Base-by-base conservation (phyloP, 2,113 vertebrate species). In the Channa argus region DNA sequence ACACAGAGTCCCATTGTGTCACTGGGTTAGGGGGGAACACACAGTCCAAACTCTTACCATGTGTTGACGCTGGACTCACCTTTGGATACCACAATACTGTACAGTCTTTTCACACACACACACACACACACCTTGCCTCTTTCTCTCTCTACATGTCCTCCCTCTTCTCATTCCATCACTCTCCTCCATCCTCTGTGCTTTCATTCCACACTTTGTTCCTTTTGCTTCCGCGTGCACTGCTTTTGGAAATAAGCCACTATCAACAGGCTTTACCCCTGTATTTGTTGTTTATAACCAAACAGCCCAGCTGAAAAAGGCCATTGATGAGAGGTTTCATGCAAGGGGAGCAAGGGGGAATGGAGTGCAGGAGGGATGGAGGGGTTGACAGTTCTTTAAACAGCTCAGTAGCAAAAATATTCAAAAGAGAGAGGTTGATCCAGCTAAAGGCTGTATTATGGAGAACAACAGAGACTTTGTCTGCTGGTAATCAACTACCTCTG, bases 1-100 rank as follows among this genome's bases (percentile, higher is more conserved):
- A 87, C 82, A 94, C 89, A 94, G 92, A 93, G 91, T 68, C 74
- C 78, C 92, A 90, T 94, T 94, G 93, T 94, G 86, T 84, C 69
- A 63, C 61, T 50, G 67, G 78, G 82, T 81, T 60, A 58, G 79
- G 84, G 87, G 85, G 82, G 86, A 84, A 75, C 63, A 10, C 66
- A 58, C 80, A 79, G 83, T 79, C 85, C 74, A 84, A 65, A 81
- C 74, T 83, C 89, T 84, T 86, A 60, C 86, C 72, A 72, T 52
- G 77, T 69, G 77, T 74, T 85, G 71, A 80, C 50, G 1, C 71
- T 77, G 64, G 77, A 85, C 86, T 90, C 91, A 94, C 91, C 91
- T 93, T 85, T 86, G 86, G 87, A 90, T 75, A 91, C 88, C 89
- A 91, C 59, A 66, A 63, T 66, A n/a, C 81, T 84, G 74, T 70